These are phyloP conservation scores for Chromobotia macracanthus DNA, from an alignment of 2,797 vertebrate genomes.

Conservation along the genomic window DNA sequence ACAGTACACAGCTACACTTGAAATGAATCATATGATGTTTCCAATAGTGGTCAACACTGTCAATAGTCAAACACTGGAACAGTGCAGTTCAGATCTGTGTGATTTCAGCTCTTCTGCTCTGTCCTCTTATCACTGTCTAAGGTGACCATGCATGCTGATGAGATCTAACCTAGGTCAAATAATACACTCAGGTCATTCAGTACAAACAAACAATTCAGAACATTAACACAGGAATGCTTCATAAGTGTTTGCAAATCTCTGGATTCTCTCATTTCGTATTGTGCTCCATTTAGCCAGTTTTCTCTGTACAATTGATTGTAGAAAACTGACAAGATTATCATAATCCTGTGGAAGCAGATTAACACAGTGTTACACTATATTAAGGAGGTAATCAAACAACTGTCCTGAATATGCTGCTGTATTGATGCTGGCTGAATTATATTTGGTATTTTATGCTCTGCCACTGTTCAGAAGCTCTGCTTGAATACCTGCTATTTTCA, in stretches of 20 bases:
- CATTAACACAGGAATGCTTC: neutral
- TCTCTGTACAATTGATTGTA: conserved; percentile 9
- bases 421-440: conserved; percentile 43
- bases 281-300: neutral
- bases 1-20: neutral
- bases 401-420: conserved; percentile 12
- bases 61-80: neutral
- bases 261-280: neutral
- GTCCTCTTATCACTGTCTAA: neutral
- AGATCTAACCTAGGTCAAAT: conserved; percentile 9
- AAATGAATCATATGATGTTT: too few relatives aligned
- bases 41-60: neutral
- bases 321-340: neutral
- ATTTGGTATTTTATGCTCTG: neutral
- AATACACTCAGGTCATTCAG: conserved; percentile 26
- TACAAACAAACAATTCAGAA: neutral
- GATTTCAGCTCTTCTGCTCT: conserved; percentile 12
- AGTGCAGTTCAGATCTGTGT: neutral
- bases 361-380: neutral
- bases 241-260: neutral
- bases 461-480: conserved; percentile 3
- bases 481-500: conserved; percentile 40
- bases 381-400: neutral
- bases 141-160: conserved; percentile 23
- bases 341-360: neutral